Evolutionary conservation across 2,888 invertebrate species (phyloP), one percentile per base, ranked within the genome.

Genomic region (Gymnoscelis rufifasciata): DNA sequence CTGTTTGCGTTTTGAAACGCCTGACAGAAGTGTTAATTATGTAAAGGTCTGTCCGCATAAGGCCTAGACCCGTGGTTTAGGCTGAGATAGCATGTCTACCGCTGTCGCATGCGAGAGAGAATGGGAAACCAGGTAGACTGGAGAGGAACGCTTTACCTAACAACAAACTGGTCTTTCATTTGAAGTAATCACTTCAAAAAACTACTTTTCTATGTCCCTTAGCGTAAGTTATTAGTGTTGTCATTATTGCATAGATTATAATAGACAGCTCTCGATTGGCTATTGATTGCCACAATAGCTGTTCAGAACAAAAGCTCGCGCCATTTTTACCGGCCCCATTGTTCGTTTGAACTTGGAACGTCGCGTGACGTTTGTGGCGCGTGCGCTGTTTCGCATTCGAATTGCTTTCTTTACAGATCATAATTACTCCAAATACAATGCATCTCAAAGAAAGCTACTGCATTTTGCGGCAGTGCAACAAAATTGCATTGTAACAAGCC

Each of bases 261-360:
- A 42, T 51, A 54, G 46, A 52, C 42, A 47, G 59, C 64, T 64
- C 56, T 59, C 52, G 59, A 56, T 46, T 23, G 59, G 55, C 65
- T 62, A 57, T 60, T 52, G 59, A 56, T 46, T 23, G 59, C 54
- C 65, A 83, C 83, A 83, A 84, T 83, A 66, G 77, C 68, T 54
- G 60, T 52, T 57, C 65, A 71, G 73, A 84, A 84, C 83, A 83
- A 86, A 86, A 84, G 83, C 83, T 83, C 79, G 73, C 70, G 72
- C 83, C 83, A 81, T 86, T 82, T 84, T 79, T 72, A 77, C 78
- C 62, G 71, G 56, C 64, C 59, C 78, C 68, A 84, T 86, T 84
- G 83, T 87, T 83, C 68, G 69, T 74, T 81, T 80, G 83, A 86
- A 82, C 82, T 81, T 86, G 83, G 83, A 67, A 75, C 78, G 78